Evolutionary conservation across 1,140 invertebrate species (phyloP).

Genomic region (Coelopa frigida): DNA sequence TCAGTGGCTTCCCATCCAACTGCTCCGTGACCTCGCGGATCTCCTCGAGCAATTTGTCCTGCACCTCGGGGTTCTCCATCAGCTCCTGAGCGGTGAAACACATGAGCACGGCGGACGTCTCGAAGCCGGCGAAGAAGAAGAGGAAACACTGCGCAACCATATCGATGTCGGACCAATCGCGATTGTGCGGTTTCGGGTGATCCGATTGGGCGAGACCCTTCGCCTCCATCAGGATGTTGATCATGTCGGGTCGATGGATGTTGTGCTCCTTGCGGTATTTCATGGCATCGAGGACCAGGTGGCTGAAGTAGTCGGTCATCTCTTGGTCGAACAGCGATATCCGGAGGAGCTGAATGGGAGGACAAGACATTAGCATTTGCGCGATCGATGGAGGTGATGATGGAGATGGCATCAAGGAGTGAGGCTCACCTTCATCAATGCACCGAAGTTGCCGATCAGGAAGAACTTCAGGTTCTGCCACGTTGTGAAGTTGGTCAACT

Average conservation of each 20-base stretch:
- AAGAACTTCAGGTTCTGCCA: constrained; percentile 26
- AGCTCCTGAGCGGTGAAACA: constrained; percentile 49
- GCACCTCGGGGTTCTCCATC: constrained; percentile 52
- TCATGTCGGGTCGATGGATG: constrained; percentile 49
- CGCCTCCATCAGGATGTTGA: constrained; percentile 50
- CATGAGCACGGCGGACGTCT: constrained; percentile 53
- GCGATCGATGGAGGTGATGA: constrained; percentile 18
- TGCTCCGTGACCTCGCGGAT: constrained; percentile 42
- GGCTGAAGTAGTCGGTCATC: constrained; percentile 28
- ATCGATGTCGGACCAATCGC: constrained; percentile 52
- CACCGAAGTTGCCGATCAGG: constrained; percentile 14
- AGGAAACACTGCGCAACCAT: constrained; percentile 55
- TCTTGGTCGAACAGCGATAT: constrained; percentile 29
- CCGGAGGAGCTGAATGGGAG: constrained; percentile 18
- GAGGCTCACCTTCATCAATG: constrained; percentile 21
- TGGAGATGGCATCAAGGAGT: constrained; percentile 10
- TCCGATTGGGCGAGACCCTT: constrained; percentile 44
- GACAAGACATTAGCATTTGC: neutral
- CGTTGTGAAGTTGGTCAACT: constrained; percentile 25
- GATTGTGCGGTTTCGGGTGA: constrained; percentile 26
- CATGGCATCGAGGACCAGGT: constrained; percentile 47
- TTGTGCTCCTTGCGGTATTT: constrained; percentile 45
- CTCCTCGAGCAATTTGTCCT: constrained; percentile 53
- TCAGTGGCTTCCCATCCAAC: constrained; percentile 31
- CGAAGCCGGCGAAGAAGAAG: constrained; percentile 60